These are phyloP conservation scores for Temnopleurus reevesii DNA, from an alignment of 53 echinoderm and acorn worm genomes.

Conservation along the genomic window DNA sequence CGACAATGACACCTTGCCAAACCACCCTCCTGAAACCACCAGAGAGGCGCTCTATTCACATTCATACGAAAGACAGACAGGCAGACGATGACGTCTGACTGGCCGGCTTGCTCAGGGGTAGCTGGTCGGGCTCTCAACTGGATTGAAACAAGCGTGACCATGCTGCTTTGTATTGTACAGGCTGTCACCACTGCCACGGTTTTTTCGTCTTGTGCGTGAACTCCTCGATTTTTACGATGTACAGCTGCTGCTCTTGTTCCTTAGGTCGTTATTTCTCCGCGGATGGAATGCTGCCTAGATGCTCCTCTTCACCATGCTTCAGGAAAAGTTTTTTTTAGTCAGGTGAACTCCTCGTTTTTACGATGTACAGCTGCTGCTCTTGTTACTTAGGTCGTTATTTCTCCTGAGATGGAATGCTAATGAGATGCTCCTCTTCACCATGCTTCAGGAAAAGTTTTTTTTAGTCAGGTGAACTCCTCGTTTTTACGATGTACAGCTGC, in stretches of 20 bases:
- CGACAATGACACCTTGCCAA: slow-evolving; percentile 63
- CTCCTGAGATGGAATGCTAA: not conserved
- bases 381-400: not conserved
- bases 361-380: not conserved
- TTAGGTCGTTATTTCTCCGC: no score
- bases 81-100: not conserved
- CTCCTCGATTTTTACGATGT: slow-evolving; percentile 12
- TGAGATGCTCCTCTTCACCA: not conserved
- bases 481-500: slow-evolving; percentile 25
- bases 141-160: slow-evolving; percentile 31
- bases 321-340: not conserved
- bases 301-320: not conserved
- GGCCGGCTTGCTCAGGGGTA: slow-evolving; percentile 12
- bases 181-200: slow-evolving; percentile 31
- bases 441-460: not conserved
- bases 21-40: slow-evolving; percentile 38
- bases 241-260: not conserved
- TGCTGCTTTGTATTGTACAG: not conserved
- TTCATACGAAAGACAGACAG: not conserved
- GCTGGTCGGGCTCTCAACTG: slow-evolving; percentile 5
- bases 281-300: not conserved
- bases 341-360: slow-evolving; percentile 15
- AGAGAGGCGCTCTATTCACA: slow-evolving; percentile 30
- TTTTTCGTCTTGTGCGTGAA: slow-evolving; percentile 29
- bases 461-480: not conserved